Evolutionary conservation across 2,797 vertebrate genomes (phyloP), one percentile per base, ranked within the genome.

Genomic region (Arctocebus calabarensis): DNA sequence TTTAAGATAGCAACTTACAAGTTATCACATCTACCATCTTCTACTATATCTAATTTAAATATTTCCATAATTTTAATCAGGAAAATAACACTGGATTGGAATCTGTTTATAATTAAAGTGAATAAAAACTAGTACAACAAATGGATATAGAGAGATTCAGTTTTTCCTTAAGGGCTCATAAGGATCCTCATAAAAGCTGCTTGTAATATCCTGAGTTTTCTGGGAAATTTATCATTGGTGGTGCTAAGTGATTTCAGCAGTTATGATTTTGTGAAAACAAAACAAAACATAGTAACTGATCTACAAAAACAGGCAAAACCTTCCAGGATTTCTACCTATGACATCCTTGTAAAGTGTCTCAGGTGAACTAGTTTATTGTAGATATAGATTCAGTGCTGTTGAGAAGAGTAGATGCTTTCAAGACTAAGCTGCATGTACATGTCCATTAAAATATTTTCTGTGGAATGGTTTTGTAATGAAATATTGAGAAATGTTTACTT

Each of bases 81-180:
- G 64, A 79, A 87, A 87, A 74, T 62, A 85, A 94, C 25, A 70
- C 40, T 71, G 77, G 34, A 10, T 43, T 91, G 83, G 43, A 94
- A 68, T 93, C 48, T 96, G 95, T 93, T 90, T 89, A 37, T 62
- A 92, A 94, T 92, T 94, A 93, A 89, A 87, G 73, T 77, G 27
- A 78, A 55, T 32, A 94, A 68, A 82, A 70, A 32, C 14, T 52
- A 52, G 32, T 52, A 48, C 45, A 70, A 77, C 55, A 92, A 79
- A 81, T 94, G 57, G 62, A 61, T 37, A 55, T 84, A 71, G 77
- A 78, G 73, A 95, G 79, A 61, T 64, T 88, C 88, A n/a, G 13
- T 40, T 94, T 95, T 71, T 91, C 62, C 89, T 84, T 62, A 83
- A 68, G 52, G 62, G 45, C 22, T 96, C 94, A 59, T 78, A 79